A percentile compares a stretch with the other conserved stretches of the same genome.
Conservation (phyloP, 1,140 invertebrate species). For the Trichonephila clavata region DNA sequence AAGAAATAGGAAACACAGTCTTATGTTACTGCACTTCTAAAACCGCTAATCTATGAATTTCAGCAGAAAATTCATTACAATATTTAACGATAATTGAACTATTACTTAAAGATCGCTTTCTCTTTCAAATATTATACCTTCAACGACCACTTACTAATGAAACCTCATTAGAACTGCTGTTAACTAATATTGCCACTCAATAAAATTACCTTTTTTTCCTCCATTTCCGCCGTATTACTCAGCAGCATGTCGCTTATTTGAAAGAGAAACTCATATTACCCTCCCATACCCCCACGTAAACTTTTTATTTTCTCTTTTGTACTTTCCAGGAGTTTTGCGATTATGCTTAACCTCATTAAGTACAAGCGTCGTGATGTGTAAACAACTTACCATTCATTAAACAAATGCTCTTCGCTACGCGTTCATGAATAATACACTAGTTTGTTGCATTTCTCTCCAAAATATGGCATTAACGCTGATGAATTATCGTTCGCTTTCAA, state of each 20-base stretch:
- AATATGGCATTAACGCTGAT: constrained; percentile 68
- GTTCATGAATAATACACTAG: constrained; percentile 68
- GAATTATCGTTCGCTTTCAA: constrained; percentile 53
- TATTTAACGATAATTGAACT: constrained; percentile 5
- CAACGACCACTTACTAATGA: background rate
- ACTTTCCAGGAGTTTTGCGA: background rate
- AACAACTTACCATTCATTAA: constrained; percentile 67
- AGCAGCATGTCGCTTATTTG: background rate
- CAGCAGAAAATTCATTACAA: background rate
- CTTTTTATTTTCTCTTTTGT: background rate
- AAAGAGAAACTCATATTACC: background rate
- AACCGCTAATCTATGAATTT: too few relatives aligned
- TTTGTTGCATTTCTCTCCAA: constrained; percentile 40
- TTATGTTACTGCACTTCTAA: too few relatives aligned
- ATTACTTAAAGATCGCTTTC: background rate
- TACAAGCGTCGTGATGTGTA: constrained; percentile 54
- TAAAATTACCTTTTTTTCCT: background rate
- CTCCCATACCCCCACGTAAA: background rate
- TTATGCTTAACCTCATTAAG: constrained; percentile 63
- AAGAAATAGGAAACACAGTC: too few relatives aligned
- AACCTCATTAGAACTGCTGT: background rate
- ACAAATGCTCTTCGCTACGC: constrained; percentile 28
- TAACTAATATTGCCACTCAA: constrained; percentile 30
- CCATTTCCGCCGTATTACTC: background rate
- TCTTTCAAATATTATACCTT: background rate